phyloP scores from a whole-genome alignment of 2,113 vertebrate genomes.

The Mugil cephalus region DNA sequence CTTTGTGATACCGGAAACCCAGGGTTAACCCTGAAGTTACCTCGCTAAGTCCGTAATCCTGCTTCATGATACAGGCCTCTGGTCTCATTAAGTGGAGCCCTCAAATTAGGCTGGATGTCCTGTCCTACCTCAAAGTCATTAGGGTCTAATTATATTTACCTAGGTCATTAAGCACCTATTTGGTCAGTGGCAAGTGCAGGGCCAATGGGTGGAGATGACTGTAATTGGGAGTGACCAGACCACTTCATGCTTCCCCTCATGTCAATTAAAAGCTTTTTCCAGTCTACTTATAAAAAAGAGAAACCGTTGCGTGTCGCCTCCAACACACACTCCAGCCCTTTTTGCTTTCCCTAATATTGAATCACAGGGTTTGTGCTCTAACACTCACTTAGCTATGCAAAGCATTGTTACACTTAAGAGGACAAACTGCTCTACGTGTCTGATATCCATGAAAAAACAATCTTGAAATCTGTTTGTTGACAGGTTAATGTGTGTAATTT shows the following conservation, averaged over 20 bases:
- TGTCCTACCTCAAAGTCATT: constrained; percentile 40
- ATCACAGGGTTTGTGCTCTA: no score
- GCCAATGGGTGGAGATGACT: constrained; percentile 33
- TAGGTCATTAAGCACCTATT: constrained; percentile 62
- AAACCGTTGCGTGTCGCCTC: not conserved
- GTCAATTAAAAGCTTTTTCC: constrained; percentile 61
- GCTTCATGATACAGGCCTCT: no score
- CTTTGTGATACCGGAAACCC: no score
- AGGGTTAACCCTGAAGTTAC: no score
- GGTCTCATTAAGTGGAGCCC: constrained; percentile 28
- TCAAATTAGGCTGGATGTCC: constrained; percentile 42
- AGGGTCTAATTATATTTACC: constrained; percentile 59
- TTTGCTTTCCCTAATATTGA: not conserved
- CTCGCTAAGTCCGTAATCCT: no score
- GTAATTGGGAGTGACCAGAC: constrained; percentile 59
- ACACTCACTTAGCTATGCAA: no score
- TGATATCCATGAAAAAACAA: no score
- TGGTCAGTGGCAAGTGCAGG: constrained; percentile 38
- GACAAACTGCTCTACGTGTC: no score
- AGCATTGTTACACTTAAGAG: no score
- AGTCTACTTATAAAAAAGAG: constrained; percentile 1
- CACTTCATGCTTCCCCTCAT: constrained; percentile 47
- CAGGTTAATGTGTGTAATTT: no score
- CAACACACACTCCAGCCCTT: no score
- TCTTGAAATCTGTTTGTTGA: no score